phyloP scores from a whole-genome alignment of 2,113 vertebrate species.

The Tragelaphus buxtoni region DNA sequence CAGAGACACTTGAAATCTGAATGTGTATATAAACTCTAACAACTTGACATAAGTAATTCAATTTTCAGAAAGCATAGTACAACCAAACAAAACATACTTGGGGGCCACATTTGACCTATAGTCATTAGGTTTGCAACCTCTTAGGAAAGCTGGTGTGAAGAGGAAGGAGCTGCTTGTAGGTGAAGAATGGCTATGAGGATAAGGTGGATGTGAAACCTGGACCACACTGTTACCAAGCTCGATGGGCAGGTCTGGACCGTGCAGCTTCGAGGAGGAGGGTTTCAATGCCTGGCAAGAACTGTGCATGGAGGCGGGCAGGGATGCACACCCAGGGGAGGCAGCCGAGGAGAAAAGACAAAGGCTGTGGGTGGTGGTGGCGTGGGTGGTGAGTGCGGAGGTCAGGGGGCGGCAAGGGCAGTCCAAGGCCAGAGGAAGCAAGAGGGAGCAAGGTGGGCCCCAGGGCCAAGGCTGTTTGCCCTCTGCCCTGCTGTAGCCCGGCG shows the following conservation, averaged over 20 bases:
- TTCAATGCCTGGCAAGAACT: background rate
- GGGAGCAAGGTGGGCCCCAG: background rate
- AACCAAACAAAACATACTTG: background rate
- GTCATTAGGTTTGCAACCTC: background rate
- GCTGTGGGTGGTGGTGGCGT: background rate
- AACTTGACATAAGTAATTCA: background rate
- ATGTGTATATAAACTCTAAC: background rate
- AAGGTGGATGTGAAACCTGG: background rate
- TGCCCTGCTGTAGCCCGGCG: background rate
- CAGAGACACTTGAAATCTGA: background rate
- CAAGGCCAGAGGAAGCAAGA: background rate
- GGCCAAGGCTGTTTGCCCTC: background rate
- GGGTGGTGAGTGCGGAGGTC: constrained; percentile 24
- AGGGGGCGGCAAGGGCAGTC: background rate
- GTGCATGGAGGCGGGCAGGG: background rate
- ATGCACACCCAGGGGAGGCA: background rate
- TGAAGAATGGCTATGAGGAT: background rate
- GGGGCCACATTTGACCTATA: background rate
- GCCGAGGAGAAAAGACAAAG: background rate
- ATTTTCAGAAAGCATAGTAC: background rate
- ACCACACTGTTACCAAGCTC: background rate
- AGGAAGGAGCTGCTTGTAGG: background rate
- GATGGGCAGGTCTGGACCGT: background rate
- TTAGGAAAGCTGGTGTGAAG: background rate
- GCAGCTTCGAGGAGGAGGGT: background rate